Evolutionary conservation across 2,113 vertebrate species (phyloP), one percentile per base, ranked within the genome.

Genomic region (Hypocryptadius cinnamomeus): DNA sequence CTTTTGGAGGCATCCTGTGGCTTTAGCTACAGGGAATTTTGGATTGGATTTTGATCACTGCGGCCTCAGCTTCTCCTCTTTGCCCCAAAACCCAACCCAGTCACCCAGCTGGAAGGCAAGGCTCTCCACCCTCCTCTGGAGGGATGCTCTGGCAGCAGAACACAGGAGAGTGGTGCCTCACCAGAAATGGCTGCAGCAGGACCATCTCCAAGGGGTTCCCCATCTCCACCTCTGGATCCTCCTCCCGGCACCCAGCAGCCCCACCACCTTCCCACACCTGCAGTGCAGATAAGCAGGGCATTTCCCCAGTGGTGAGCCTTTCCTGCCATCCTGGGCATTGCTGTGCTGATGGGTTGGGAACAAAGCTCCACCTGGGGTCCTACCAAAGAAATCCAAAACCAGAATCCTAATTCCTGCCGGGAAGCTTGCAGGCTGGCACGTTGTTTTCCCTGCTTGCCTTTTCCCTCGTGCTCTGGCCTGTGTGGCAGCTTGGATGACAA

Each of bases 81-180:
- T 2, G 2, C 35, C 37, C 24, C 51, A 24, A 70, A 85, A 7
- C 6, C 31, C 56, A 80, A 33, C 9, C 15, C 44, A 35, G 1
- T 6, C 28, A 47, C 12, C 14, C 60, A 65, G 37, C 19, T 73
- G 64, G 65, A 69, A 85, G 33, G 44, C 3, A 10, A 57, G 8
- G 50, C 22, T 74, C 74, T 81, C 53, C 47, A n/a, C 10, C 13
- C 24, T n/a, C 24, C 54, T 71, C 56, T 6, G 5, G 15, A 60
- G 31, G 0, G 13, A 50, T n/a, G 64, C 13, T 69, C 19, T 54
- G 63, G 74, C 51, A 85, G 70, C 47, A 48, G 24, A 20, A 51
- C 5, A 2, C 23, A 1, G 3, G 20, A 44, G 60, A 54, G 33
- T 0, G 7, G 11, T 0, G 0, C 20, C 71, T 56, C 40, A 14